Conservation (phyloP, 2,888 invertebrate species). For the Rhamphomyia laevipes region DNA sequence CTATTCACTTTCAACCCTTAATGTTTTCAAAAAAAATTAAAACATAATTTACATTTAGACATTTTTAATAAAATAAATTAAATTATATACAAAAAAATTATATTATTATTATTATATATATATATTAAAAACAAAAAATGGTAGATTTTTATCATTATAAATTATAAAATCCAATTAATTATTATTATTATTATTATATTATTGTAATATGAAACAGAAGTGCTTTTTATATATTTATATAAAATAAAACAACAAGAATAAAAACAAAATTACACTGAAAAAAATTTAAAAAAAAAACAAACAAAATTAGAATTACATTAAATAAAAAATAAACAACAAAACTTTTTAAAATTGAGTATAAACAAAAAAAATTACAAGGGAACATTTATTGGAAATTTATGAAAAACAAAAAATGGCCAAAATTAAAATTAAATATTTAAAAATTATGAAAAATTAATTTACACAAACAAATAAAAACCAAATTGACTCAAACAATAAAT, state of each 20-base stretch:
- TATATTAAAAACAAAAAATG: background rate
- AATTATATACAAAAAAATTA: background rate
- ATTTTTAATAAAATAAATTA: background rate
- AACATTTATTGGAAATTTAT: background rate
- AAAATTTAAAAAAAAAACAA: background rate
- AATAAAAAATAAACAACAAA: constrained; percentile 5
- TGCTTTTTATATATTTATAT: constrained; percentile 10
- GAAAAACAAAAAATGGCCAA: background rate
- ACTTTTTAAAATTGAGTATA: background rate
- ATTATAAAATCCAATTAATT: too few species aligned
- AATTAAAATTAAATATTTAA: too few species aligned
- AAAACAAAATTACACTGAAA: background rate
- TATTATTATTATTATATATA: too few species aligned
- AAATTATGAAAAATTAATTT: background rate
- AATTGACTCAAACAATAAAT: constrained; percentile 5
- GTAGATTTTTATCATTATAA: too few species aligned
- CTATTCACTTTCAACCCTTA: too few species aligned
- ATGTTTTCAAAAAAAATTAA: too few species aligned
- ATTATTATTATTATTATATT: too few species aligned
- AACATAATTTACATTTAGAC: too few species aligned
- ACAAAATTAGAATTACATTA: too few species aligned
- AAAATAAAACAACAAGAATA: too few species aligned
- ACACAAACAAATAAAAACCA: too few species aligned
- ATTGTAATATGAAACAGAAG: constrained; percentile 8
- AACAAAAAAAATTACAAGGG: background rate